Conservation (phyloP, 2,888 invertebrate genomes). For the Byasa hedistus region DNA sequence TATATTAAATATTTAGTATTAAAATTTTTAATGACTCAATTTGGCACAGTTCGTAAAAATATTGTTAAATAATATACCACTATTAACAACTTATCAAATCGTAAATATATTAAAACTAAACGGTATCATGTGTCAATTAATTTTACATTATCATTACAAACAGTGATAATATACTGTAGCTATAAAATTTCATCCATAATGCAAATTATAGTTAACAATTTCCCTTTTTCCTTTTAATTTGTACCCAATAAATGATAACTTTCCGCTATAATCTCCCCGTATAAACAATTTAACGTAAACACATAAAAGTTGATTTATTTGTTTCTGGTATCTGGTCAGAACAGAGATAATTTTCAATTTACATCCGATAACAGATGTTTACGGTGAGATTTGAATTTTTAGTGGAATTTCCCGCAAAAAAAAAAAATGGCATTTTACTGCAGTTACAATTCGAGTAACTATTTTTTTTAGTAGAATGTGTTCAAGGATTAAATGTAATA, state of each 20-base stretch:
- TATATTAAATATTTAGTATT: too few species aligned
- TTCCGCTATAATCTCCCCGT: slow-evolving; percentile 7
- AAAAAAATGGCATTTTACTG: background rate
- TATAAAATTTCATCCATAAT: background rate
- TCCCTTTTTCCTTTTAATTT: background rate
- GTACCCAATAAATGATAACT: slow-evolving; percentile 3
- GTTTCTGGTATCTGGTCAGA: slow-evolving; percentile 21
- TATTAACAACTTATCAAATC: too few species aligned
- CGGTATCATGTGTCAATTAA: too few species aligned
- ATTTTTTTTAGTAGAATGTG: background rate
- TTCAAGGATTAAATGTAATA: too few species aligned
- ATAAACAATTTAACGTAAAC: slow-evolving; percentile 23
- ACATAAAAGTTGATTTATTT: slow-evolving; percentile 27
- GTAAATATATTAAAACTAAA: too few species aligned
- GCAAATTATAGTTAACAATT: background rate
- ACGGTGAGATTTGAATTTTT: slow-evolving; percentile 17
- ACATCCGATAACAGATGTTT: slow-evolving; percentile 27
- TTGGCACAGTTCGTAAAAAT: too few species aligned
- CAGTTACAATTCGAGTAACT: background rate
- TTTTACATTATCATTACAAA: too few species aligned
- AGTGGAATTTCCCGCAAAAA: background rate
- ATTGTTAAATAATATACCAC: too few species aligned
- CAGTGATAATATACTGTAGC: too few species aligned
- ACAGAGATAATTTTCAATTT: slow-evolving; percentile 13
- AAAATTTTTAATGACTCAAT: too few species aligned